Evolutionary conservation across 2,888 invertebrate genomes (phyloP).

Genomic region (Lasioglossum lativentre): DNA sequence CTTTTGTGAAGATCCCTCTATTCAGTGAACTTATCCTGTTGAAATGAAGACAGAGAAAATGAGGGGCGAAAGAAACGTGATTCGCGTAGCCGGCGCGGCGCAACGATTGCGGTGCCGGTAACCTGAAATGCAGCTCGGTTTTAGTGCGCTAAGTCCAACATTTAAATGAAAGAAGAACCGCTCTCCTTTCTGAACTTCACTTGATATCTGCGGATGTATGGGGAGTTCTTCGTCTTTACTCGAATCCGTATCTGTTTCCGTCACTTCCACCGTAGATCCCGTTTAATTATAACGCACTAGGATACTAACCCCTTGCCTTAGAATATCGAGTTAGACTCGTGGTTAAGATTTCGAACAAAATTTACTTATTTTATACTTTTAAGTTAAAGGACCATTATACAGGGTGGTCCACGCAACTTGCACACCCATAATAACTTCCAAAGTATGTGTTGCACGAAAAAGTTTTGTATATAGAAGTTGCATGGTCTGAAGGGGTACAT

Average conservation of each 20-base stretch:
- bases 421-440: no score
- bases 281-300: neutral
- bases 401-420: no score
- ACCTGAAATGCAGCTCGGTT: slow-evolving; percentile 26
- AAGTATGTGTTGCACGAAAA: no score
- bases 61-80: slow-evolving; percentile 40
- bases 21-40: slow-evolving; percentile 45
- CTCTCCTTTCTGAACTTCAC: slow-evolving; percentile 12
- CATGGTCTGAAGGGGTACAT: no score
- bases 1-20: slow-evolving; percentile 38
- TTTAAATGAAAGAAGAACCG: slow-evolving; percentile 47
- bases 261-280: neutral
- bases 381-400: no score
- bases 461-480: no score
- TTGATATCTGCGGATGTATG: neutral
- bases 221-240: neutral
- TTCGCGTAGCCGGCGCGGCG: slow-evolving; percentile 31
- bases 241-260: neutral
- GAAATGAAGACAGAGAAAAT: slow-evolving; percentile 39
- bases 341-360: no score
- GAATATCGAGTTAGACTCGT: no score
- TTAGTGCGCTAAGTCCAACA: neutral
- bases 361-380: no score
- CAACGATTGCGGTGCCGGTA: slow-evolving; percentile 41
- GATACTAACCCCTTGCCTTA: no score